These are phyloP conservation scores for Flabesymbios commensalis DNA, from an alignment of 2,888 invertebrate genomes.

Conservation along the genomic window DNA sequence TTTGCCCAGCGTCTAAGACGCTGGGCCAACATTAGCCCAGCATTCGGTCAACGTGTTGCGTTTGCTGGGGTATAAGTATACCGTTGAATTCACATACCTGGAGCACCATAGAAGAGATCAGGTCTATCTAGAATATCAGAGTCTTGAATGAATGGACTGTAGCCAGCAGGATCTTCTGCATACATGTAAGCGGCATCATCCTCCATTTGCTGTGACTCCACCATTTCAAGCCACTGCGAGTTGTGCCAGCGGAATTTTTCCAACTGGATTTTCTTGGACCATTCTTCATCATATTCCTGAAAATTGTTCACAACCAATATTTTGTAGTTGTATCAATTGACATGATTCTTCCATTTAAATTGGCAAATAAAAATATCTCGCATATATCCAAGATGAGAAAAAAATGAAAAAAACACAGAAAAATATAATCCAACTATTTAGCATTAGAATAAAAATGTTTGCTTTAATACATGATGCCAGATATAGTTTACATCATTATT, in stretches of 20 bases:
- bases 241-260: constrained; percentile 98
- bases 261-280: constrained; percentile 90
- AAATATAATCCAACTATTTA: no score
- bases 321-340: not conserved
- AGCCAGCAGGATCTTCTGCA: constrained; percentile 49
- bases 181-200: constrained; percentile 53
- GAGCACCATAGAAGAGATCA: constrained; percentile 54
- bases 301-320: constrained; percentile 2
- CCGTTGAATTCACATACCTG: constrained; percentile 5
- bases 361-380: not conserved
- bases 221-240: constrained; percentile 97
- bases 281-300: constrained; percentile 79
- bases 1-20: no score
- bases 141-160: constrained; percentile 57
- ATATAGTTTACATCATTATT: not conserved
- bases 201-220: constrained; percentile 68
- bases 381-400: not conserved
- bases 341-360: not conserved
- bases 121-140: constrained; percentile 57
- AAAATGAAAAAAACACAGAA: not conserved
- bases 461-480: not conserved
- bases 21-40: no score
- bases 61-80: no score
- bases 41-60: no score
- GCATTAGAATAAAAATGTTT: not conserved